Evolutionary conservation across 2,888 invertebrate genomes (phyloP), one percentile per base, ranked within the genome.

Genomic region (Drosophila kuntzei): DNA sequence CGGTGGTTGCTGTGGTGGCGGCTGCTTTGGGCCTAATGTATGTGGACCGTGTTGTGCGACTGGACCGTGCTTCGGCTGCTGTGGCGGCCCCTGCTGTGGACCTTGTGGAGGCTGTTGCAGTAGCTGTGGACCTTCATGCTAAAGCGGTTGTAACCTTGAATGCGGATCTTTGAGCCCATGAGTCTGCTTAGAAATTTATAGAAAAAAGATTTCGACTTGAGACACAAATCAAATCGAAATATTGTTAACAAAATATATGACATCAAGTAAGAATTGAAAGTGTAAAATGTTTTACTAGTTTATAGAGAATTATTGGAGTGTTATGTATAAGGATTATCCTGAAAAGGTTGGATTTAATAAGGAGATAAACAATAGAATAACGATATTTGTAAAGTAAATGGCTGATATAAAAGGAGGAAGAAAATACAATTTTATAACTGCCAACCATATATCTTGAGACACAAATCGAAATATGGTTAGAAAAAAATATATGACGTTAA

Each of bases 1-100:
- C 50, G 75, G 75, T 5, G 68, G 76, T n/a, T 71, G 72, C 39
- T 75, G 68, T n/a, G 72, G 76, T 0, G 63, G 72, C 11, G 49
- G 60, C n/a, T 71, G 57, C 6, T 57, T 27, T 3, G 75, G 76
- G 0, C 72, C 76, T 25, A 55, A 55, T 34, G 44, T 44, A 2
- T 75, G 75, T 47, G 75, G 75, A 20, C 75, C 75, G 3, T 75
- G 76, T 3, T 76, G 9, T 55, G 55, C 55, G 12, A 55, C 34
- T 12, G 47, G 47, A 46, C 44, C 57, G 20, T 57, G 57, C 34
- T 55, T 55, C 12, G 54, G 54, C 34, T 55, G 54, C 44, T 55
- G 55, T 20, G 55, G 55, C 11, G 34, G 44, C 14, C 44, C 55
- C 43, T 34, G 55, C 34, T 55, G 55, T 55, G 55, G 44, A 44